Base-by-base conservation (phyloP, 2,797 vertebrate genomes). In the Pseudochaenichthys georgianus region DNA sequence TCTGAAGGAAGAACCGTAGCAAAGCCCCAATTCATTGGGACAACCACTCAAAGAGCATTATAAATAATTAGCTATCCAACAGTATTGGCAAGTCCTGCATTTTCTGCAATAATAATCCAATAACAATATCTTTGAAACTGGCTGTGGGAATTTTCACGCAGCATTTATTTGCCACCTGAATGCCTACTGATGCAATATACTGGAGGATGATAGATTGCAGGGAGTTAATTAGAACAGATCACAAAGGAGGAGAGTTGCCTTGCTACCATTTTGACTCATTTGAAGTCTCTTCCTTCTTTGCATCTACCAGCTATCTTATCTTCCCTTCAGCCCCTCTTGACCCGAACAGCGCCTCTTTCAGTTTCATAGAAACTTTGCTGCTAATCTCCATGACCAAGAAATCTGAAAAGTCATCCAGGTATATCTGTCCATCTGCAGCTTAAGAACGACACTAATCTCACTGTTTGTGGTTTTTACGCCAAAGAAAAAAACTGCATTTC, bases 381-480 rank as follows among this genome's bases (percentile, higher is more conserved):
- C 48, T 85, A 79, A 85, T 87, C 89, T 84, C 77, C 17, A 13
- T 73, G 71, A 77, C 19, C 13, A 79, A 86, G 71, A 67, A 64
- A 70, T 62, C 66, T 4, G 8, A 70, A 81, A 86, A 60, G 57
- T 72, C 10, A 54, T 53, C 34, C 4, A 2, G n/a, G 34, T 31
- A 3, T 83, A 82, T 90, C 85, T 67, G 71, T 72, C 76, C 81
- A 83, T 87, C 89, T 82, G 78, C 34, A 58, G 60, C 45, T 62
- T 57, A 13, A 23, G 45, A 78, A 48, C 8, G 58, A 75, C 59
- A 16, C 13, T 82, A 81, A 91, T 90, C 85, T 84, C 70, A 17
- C 68, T 69, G 74, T 77, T 83, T 84, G 60, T 48, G 63, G 43
- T 60, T 73, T 70, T 64, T 48, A 46, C 41, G 46, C 75, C 28